A percentile compares a stretch with the other conserved stretches of the same genome.
These are phyloP conservation scores for Carcinoscorpius rotundicauda DNA, from an alignment of 1,140 invertebrate genomes.

Conservation along the genomic window DNA sequence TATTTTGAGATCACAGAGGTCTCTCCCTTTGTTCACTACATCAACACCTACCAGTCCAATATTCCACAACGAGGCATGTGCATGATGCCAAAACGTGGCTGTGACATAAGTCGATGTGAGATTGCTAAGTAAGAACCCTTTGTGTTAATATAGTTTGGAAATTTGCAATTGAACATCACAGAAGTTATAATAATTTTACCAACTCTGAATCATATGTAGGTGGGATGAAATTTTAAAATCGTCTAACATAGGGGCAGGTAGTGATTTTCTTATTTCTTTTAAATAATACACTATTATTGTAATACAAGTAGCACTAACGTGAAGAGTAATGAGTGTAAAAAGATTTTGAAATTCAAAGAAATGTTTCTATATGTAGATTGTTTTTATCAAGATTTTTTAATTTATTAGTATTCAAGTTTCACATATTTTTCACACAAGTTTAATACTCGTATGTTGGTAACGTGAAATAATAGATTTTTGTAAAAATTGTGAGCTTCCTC, in stretches of 20 bases:
- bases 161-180: not conserved
- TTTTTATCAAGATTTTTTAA: not conserved
- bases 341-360: no score
- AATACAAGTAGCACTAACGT: not conserved
- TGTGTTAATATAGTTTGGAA: not conserved
- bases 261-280: not conserved
- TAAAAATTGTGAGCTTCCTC: not conserved
- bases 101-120: constrained; percentile 84
- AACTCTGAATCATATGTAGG: not conserved
- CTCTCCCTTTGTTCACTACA: constrained; percentile 92
- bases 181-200: not conserved
- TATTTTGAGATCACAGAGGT: constrained; percentile 89
- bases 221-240: not conserved
- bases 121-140: constrained; percentile 48
- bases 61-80: constrained; percentile 96
- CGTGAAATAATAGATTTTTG: not conserved
- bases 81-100: constrained; percentile 96
- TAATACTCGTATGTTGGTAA: not conserved
- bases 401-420: not conserved
- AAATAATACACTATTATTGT: not conserved
- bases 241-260: not conserved
- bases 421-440: not conserved
- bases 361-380: no score
- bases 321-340: not conserved
- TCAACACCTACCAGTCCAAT: constrained; percentile 90